Evolutionary conservation across 35 echinoderm and acorn worm genomes (phyloP).

Genomic region (Apostichopus californicus): DNA sequence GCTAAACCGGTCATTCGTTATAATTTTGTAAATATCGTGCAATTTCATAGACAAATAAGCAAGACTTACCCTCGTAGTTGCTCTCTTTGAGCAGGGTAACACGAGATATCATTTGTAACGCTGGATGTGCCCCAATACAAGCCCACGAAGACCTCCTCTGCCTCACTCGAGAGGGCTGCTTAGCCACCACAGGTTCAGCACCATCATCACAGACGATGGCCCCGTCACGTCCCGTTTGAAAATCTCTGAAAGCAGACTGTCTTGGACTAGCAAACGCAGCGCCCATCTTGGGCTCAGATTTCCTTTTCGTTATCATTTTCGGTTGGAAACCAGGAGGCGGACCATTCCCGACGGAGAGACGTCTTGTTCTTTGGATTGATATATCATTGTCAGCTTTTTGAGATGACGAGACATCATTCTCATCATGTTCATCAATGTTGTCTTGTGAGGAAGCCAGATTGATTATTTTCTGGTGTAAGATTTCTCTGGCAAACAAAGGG

Average conservation of each 20-base stretch:
- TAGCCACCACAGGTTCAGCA: not conserved
- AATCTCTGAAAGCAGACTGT: not conserved
- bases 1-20: no score
- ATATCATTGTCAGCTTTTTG: not conserved
- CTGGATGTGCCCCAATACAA: slow-evolving; percentile 25
- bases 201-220: not conserved
- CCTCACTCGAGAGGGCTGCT: not conserved
- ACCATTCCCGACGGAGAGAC: slow-evolving; percentile 10
- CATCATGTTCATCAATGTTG: slow-evolving; percentile 39
- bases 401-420: not conserved
- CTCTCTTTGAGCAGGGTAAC: not conserved
- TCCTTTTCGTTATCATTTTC: not conserved
- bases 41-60: no score
- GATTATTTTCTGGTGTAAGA: slow-evolving; percentile 34
- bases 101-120: not conserved
- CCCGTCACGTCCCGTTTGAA: not conserved
- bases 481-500: slow-evolving; percentile 45
- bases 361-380: not conserved
- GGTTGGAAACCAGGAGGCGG: not conserved
- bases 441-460: slow-evolving; percentile 31
- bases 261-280: not conserved
- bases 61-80: slow-evolving; percentile 20
- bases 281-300: not conserved
- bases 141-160: slow-evolving; percentile 34
- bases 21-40: no score